Evolutionary conservation across 2,797 vertebrate genomes (phyloP), one percentile per base, ranked within the genome.

Genomic region (Hippocampus kuda): DNA sequence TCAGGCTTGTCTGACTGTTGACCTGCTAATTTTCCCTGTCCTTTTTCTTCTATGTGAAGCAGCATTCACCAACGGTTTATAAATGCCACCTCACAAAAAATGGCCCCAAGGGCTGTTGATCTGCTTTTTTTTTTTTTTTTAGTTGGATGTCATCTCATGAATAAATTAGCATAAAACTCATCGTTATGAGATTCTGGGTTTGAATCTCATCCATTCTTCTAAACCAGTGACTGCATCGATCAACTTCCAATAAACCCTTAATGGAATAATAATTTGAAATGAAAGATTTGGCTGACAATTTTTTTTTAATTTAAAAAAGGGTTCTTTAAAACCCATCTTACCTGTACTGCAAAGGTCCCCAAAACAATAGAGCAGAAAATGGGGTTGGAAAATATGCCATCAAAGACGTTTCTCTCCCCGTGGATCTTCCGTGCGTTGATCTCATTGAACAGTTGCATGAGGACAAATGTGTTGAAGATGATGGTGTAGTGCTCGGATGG

Each of bases 401-500:
- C 91, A 26, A 94, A 94, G 67, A 94, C 93, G 11, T 94, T 94
- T 68, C 92, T 89, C 85, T 94, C 93, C 20, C 93, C 93, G 2
- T 94, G 93, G 81, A 94, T 93, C 82, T 94, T 94, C 74, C 93
- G 92, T 27, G 93, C 93, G 18, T 94, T 94, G 81, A 94, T 92
- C 88, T 94, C 93, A 12, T 94, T 94, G 83, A 93, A 94, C 53
- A 94, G 91, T 75, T 94, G 93, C 93, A 94, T 94, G 81, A 94
- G 90, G 77, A 94, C 93, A 64, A 94, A 94, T 71, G 91, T 93
- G 87, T 94, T 94, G 87, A 94, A 94, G 83, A 94, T 93, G 86
- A 94, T 93, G 84, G 93, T 94, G 89, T 94, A 94, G 85, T 97
- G 94, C 83, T 97, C 94, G 0, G 94, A 93, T 2, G 95, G 93